Base-by-base conservation (phyloP, 2,888 invertebrate species). In the Trichopoda pennipes region DNA sequence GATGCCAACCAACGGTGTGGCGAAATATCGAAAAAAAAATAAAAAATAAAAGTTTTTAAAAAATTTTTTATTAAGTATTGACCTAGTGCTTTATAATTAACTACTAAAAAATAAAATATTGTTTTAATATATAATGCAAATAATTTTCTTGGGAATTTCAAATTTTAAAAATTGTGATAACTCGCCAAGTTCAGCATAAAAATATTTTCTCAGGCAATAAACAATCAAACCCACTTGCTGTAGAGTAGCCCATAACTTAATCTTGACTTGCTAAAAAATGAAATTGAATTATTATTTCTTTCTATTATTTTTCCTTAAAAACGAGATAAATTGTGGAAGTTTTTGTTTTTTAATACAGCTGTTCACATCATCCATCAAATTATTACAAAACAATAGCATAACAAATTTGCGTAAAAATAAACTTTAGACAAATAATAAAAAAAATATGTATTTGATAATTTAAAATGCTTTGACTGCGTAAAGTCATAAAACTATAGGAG, bases 211-310 rank as follows among this genome's bases (percentile, higher is more conserved):
- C 28, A 28, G 8, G 28, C 28, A 28, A 6, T 8, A 2, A 28
- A 28, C 28, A 28, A 28, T 4, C 44, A 44, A 44, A 7, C 16
- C 47, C 10, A 38, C 58, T 66, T 21, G 38, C 42, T 51, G 19
- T 66, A 75, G 75, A 66, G 68, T 51, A 68, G 58, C 0, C 16
- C 3, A 64, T 12, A 8, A 35, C 64, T 55, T 53, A 10, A 56
- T 14, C 23, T 49, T 58, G 38, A 66, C 35, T 66, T 51, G 58
- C 17, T 64, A 55, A 55, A 53, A 69, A 68, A 66, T 75, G 12
- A 68, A 75, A 76, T 69, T 76, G 21, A 76, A 61, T 76, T 60
- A 76, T 70, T 77, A 69, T 61, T 47, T 56, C 32, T 64, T 64
- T 63, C 17, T 23, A 51, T 75, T 74, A 17, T 14, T 44, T 21